Base-by-base conservation (phyloP, 2,888 invertebrate species). In the Liodrosophila aerea region DNA sequence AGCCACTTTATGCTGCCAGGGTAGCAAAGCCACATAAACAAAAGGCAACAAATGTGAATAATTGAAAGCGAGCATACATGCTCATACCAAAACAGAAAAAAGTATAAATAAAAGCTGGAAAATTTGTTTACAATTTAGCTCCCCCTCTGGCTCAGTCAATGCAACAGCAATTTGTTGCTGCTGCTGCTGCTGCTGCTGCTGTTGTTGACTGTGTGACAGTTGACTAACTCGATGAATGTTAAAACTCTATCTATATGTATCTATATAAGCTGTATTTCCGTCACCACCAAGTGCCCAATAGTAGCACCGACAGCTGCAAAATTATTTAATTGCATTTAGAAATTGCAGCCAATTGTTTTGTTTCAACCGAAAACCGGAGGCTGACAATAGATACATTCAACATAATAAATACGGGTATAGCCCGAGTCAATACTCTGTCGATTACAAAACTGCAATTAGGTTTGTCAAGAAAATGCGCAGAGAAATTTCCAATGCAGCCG, bases 1-100 rank as follows among this genome's bases (percentile, higher is more conserved):
- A n/a, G n/a, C n/a, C n/a, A n/a, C n/a, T n/a, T n/a, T n/a, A n/a
- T n/a, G n/a, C n/a, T n/a, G n/a, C 16, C 34, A 50, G 56, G 33
- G 41, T 49, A 56, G 8, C 9, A 30, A 29, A 13, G 27, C 39
- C 16, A 45, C 40, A 61, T 8, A 31, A 15, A 59, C 54, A 57
- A 67, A 84, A 71, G 66, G 64, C 77, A 71, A 81, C 77, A 84
- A 80, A 81, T 74, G 85, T 68, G 62, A 73, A 80, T 81, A 85
- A 80, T 71, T 71, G 74, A 84, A 76, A 67, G 58, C 41, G 64
- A 75, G 51, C 54, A 59, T 39, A 62, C 27, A 50, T n/a, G n/a
- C 56, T 45, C 30, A 13, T 9, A 52, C 22, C 22, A 18, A 30
- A 22, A 45, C 44, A n/a, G n/a, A 18, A 1, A 39, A 22, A 40